Conservation (phyloP, 2,797 vertebrate species). For the Sus cebifrons region DNA sequence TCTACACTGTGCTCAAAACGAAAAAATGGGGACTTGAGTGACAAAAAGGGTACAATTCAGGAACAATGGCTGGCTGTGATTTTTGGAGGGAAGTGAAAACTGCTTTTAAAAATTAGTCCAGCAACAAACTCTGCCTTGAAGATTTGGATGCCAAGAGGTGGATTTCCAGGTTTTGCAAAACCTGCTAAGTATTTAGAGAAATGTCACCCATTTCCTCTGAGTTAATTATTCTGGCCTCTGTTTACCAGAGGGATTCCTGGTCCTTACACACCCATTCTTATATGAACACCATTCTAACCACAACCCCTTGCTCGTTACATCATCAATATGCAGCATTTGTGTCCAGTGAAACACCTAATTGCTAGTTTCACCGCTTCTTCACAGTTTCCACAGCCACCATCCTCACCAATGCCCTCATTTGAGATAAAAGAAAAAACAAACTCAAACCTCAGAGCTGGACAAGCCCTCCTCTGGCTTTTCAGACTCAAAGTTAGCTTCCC, state of each 20-base stretch:
- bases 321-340: neutral
- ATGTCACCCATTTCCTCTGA: neutral
- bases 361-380: neutral
- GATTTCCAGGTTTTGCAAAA: neutral
- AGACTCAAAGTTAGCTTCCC: neutral
- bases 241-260: neutral
- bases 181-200: rapidly evolving
- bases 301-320: neutral
- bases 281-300: neutral
- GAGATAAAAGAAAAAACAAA: neutral
- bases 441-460: neutral
- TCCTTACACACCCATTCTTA: neutral
- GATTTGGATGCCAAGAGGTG: neutral
- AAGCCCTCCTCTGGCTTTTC: neutral
- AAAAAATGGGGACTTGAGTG: neutral
- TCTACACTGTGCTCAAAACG: neutral
- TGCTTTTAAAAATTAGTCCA: neutral
- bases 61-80: neutral
- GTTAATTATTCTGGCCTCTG: neutral
- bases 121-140: neutral
- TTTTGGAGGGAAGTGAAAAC: neutral
- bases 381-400: neutral
- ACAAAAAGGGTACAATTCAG: neutral
- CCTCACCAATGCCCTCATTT: neutral
- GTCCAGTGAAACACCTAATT: neutral